These are phyloP conservation scores for Cydia amplana DNA, from an alignment of 1,140 invertebrate species.

Conservation along the genomic window DNA sequence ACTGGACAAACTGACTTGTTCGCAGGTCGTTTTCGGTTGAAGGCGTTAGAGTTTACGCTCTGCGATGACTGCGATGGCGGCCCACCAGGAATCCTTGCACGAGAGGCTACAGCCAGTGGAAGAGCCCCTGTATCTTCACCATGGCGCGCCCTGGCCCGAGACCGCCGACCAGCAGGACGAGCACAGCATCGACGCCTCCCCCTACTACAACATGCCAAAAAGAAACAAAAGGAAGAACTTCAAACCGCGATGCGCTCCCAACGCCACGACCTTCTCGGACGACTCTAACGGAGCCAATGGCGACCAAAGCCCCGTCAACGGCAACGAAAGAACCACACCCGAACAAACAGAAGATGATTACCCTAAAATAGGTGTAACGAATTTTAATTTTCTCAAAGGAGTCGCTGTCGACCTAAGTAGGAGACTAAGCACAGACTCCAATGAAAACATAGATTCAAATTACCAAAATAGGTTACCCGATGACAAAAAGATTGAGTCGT, in stretches of 20 bases:
- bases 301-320: slow-evolving; percentile 74
- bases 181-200: slow-evolving; percentile 73
- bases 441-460: slow-evolving; percentile 76
- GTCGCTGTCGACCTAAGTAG: slow-evolving; percentile 76
- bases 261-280: slow-evolving; percentile 74
- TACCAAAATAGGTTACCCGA: slow-evolving; percentile 72
- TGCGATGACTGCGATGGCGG: slow-evolving; percentile 77
- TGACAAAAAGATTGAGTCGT: slow-evolving; percentile 70
- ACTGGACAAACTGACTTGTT: slow-evolving; percentile 61
- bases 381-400: slow-evolving; percentile 74
- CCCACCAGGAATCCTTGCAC: slow-evolving; percentile 75
- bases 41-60: slow-evolving; percentile 57
- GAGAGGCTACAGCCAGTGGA: slow-evolving; percentile 72
- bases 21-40: slow-evolving; percentile 67
- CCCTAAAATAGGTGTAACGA: slow-evolving; percentile 76
- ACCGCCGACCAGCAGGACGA: slow-evolving; percentile 66
- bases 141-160: slow-evolving; percentile 68
- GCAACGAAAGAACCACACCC: slow-evolving; percentile 67
- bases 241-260: slow-evolving; percentile 82
- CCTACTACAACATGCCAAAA: slow-evolving; percentile 80
- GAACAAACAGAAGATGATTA: slow-evolving; percentile 62
- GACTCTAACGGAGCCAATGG: slow-evolving; percentile 75
- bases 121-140: slow-evolving; percentile 68
- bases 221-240: slow-evolving; percentile 86
- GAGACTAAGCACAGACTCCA: slow-evolving; percentile 76